phyloP scores from a whole-genome alignment of 2,113 vertebrate genomes.

The Chloebia gouldiae region DNA sequence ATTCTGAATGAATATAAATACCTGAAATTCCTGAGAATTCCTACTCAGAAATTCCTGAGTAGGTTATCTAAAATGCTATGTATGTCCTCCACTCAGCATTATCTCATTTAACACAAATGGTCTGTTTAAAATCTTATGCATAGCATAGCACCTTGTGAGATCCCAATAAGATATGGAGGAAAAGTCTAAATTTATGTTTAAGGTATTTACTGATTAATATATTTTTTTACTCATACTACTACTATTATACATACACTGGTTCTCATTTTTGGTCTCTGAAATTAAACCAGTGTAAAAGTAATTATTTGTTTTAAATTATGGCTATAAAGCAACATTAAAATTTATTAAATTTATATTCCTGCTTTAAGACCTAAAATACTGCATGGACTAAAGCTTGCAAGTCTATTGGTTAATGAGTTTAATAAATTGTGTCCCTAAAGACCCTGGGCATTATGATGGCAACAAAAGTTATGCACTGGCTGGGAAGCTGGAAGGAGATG shows the following conservation, averaged over 20 bases:
- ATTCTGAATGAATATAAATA: neutral
- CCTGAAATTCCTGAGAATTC: too few relatives aligned
- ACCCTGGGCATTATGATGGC: neutral
- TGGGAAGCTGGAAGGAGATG: fast-evolving
- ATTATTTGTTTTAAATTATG: neutral
- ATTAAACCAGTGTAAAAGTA: neutral
- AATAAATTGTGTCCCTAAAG: neutral
- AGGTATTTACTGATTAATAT: neutral
- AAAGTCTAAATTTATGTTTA: neutral
- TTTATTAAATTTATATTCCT: neutral
- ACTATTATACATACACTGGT: neutral
- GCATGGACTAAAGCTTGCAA: neutral
- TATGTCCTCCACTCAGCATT: neutral
- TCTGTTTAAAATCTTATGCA: neutral
- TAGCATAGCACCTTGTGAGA: neutral
- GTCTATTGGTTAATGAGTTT: neutral
- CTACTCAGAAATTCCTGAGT: neutral
- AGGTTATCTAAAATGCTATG: neutral
- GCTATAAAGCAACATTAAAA: neutral
- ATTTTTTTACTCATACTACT: neutral
- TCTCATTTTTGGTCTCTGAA: neutral
- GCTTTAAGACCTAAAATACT: neutral
- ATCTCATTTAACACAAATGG: neutral
- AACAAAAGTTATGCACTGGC: neutral
- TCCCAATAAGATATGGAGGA: neutral